These are phyloP conservation scores for Trigoniulus corallinus DNA, from an alignment of 1,140 invertebrate genomes.

Conservation along the genomic window DNA sequence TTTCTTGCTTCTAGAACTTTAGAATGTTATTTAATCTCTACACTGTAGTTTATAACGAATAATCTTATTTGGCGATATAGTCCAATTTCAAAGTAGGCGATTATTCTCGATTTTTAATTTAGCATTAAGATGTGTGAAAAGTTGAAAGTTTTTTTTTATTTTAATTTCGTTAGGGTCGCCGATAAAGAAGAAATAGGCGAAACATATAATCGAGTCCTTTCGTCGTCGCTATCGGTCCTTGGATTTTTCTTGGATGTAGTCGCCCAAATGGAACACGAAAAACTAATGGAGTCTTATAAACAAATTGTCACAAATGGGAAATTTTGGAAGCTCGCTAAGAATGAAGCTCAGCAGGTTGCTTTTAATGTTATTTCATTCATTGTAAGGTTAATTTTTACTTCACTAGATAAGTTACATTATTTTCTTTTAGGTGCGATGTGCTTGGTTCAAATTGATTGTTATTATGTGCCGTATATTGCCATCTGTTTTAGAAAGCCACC, in stretches of 20 bases:
- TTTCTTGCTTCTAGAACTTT: no score
- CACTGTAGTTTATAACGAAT: no score
- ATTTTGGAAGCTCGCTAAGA: constrained; percentile 50
- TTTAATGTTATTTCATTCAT: no score
- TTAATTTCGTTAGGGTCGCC: no score
- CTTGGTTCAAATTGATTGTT: constrained; percentile 48
- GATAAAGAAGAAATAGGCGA: constrained; percentile 59
- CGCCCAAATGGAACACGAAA: constrained; percentile 12
- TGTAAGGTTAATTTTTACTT: constrained; percentile 6
- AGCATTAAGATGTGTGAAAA: no score
- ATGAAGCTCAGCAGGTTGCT: constrained; percentile 14
- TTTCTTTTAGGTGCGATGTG: constrained; percentile 30
- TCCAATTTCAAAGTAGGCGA: no score
- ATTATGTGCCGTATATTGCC: constrained; percentile 24
- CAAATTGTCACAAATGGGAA: constrained; percentile 36
- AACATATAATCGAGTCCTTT: constrained; percentile 48
- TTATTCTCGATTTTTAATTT: no score
- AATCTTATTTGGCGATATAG: no score
- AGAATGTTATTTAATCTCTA: no score
- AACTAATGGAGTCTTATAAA: constrained; percentile 9
- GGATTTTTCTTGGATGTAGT: constrained; percentile 29
- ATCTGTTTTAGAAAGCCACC: constrained; percentile 29
- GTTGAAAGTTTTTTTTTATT: no score
- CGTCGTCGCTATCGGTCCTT: constrained; percentile 46
- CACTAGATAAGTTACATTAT: background rate